Evolutionary conservation across 2,888 invertebrate species (phyloP), one percentile per base, ranked within the genome.

Genomic region (Microdon myrmicae): DNA sequence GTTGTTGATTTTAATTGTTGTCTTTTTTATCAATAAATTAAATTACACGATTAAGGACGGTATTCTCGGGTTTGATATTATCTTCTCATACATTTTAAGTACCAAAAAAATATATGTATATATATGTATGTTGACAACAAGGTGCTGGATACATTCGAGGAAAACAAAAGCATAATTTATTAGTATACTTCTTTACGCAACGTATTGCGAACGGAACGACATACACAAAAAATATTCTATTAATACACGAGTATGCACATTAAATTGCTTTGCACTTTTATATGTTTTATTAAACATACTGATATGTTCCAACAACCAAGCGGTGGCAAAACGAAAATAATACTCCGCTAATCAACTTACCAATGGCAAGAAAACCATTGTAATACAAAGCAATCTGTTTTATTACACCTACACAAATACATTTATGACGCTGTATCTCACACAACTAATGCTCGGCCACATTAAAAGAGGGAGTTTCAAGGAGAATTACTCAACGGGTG

Each of bases 321-420:
- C 34, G 39, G 53, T 31, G 20, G 9, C 17, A 26, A 23, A 19
- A 48, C 12, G 29, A 47, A 26, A 37, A 35, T 10, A 41, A 51
- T 41, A 51, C 44, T 54, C 48, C 41, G 43, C 55, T 61, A 61
- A 61, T 44, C 48, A 61, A 38, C 47, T 43, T 47, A 53, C 47
- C 53, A 60, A 60, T 60, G 41, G 59, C 22, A 32, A 26, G 54
- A 31, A 43, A 60, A 54, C 55, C 48, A 55, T 53, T 38, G 54
- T 55, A 55, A 61, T 49, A 61, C 60, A 61, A 61, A 61, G 60
- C 60, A 61, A 49, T 55, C 34, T 32, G 48, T 48, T 53, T 48
- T 48, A 43, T n/a, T 55, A 49, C 31, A 55, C 48, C 19, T 19
- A 25, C 16, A 26, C 32, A 45, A 13, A 12, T 12, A 48, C 16